Base-by-base conservation (phyloP, 2,113 vertebrate genomes). In the Microcebus jonahi region DNA sequence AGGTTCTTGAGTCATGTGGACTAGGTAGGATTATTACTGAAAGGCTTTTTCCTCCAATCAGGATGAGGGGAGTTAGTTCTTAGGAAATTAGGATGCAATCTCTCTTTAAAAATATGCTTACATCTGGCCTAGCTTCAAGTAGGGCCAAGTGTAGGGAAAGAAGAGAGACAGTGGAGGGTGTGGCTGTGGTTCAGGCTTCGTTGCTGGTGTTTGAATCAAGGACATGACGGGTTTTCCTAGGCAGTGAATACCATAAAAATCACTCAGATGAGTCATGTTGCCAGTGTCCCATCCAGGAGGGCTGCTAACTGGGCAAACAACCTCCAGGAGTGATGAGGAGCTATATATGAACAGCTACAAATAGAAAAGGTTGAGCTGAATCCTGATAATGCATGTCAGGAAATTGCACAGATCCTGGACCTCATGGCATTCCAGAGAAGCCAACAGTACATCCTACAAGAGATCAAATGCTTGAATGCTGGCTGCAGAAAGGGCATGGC, bases 81-180 rank as follows among this genome's bases (percentile, higher is more conserved):
- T 29, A 7, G n/a, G 15, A 81, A 65, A 34, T 90, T 76, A 90
- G n/a, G 34, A 61, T 73, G 29, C 3, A 13, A 95, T 71, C 23
- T 13, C 2, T 53, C 63, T 91, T 93, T 88, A 34, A 73, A 59
- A 94, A 75, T 90, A 13, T 77, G 17, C 81, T 91, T 88, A 48
- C 0, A 83, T 53, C 25, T 82, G 55, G 8, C 23, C 23, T 27
- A 94, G 17, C 2, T n/a, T 45, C 59, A 39, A 21, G 21, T 31
- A 31, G 25, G 79, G 39, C 0, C 18, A 57, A 50, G 36, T 3
- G 34, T 88, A 42, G 39, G 61, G n/a, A 88, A 14, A 8, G 4
- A 36, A 63, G 39, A 48, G 53, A 61, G 36, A 4, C 3, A 20
- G 6, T 4, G 21, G 27, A 57, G 6, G 7, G 39, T 1, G 25